phyloP scores from a whole-genome alignment of 2,888 invertebrate genomes.

The Amblyjoppa proteus region DNA sequence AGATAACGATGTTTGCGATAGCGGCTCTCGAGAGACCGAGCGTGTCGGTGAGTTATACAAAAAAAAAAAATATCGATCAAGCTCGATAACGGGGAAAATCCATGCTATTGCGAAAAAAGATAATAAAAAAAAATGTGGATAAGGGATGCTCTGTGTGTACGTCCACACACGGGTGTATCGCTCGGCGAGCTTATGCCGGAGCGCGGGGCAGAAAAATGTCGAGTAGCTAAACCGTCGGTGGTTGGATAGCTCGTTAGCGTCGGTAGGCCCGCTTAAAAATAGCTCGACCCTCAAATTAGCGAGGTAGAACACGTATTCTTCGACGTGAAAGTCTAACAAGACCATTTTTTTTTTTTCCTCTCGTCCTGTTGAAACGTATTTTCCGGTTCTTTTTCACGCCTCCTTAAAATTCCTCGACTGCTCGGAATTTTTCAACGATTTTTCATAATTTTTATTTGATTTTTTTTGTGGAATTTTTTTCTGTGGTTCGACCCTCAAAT shows the following conservation, averaged over 20 bases:
- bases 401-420: conserved; percentile 15
- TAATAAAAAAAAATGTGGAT: not conserved
- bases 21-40: conserved; percentile 36
- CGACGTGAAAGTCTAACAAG: conserved; percentile 17
- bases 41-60: conserved; percentile 35
- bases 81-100: conserved; percentile 40
- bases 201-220: conserved; percentile 29
- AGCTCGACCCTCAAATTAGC: conserved; percentile 76
- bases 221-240: conserved; percentile 61
- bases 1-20: conserved; percentile 60
- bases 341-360: not conserved
- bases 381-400: not conserved
- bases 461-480: not conserved
- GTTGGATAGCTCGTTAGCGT: conserved; percentile 76
- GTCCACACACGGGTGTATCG: not conserved
- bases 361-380: not conserved
- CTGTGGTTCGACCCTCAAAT: conserved; percentile 73
- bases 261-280: conserved; percentile 75
- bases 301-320: conserved; percentile 30
- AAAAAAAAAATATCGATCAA: conserved; percentile 44
- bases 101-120: conserved; percentile 19
- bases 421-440: not conserved
- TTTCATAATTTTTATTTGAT: not conserved
- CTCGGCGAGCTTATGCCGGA: not conserved
- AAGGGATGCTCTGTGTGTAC: not conserved